Evolutionary conservation across 2,888 invertebrate genomes (phyloP).

Genomic region (Andricus curvator): DNA sequence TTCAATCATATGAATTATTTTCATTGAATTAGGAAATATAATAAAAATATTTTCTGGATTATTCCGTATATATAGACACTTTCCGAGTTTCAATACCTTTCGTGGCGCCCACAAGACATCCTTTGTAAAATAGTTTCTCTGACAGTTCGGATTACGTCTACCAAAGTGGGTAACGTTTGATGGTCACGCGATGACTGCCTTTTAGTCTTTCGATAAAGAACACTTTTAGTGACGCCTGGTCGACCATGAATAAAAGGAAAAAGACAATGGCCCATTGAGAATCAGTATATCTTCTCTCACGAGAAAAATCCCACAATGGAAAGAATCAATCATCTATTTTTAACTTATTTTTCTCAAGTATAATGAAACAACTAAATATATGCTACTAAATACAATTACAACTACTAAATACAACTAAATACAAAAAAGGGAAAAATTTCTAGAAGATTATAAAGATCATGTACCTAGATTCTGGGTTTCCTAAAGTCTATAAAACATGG

Average conservation of each 20-base stretch:
- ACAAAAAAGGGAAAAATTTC: too few relatives aligned
- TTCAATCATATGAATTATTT: too few relatives aligned
- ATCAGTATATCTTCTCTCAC: background rate
- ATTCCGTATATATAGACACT: background rate
- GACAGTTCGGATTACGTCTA: conserved; percentile 55
- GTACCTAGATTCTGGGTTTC: too few relatives aligned
- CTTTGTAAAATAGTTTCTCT: conserved; percentile 63
- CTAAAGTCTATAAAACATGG: too few relatives aligned
- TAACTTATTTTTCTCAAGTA: background rate
- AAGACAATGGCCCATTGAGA: background rate
- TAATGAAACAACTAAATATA: background rate
- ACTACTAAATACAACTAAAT: too few relatives aligned
- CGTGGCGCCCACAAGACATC: conserved; percentile 45
- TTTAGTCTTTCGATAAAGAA: conserved; percentile 59
- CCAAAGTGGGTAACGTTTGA: conserved; percentile 69
- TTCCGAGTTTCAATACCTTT: conserved; percentile 39
- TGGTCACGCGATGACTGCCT: conserved; percentile 73
- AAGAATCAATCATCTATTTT: background rate
- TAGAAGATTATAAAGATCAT: too few relatives aligned
- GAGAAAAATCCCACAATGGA: background rate
- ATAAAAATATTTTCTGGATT: conserved; percentile 53
- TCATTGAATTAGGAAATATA: background rate
- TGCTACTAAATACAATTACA: too few relatives aligned
- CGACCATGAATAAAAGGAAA: background rate
- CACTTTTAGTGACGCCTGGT: conserved; percentile 23